Evolutionary conservation across 1,140 invertebrate species (phyloP).

Genomic region (Manduca sexta): DNA sequence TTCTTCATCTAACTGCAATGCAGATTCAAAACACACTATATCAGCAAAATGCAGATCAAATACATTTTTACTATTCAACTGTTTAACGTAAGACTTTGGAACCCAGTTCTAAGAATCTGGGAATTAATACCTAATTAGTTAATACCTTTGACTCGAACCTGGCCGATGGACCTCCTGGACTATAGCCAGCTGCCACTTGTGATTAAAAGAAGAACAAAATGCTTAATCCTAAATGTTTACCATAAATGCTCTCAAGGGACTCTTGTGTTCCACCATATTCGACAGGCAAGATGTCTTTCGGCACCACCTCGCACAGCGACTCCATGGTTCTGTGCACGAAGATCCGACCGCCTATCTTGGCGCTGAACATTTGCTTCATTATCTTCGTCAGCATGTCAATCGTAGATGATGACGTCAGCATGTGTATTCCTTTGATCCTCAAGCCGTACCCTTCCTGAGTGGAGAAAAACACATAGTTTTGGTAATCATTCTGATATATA

Average conservation of each 20-base stretch:
- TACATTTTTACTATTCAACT: too few species aligned
- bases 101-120: too few species aligned
- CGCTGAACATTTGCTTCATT: constrained; percentile 20
- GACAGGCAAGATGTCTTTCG: constrained; percentile 28
- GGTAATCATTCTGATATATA: neutral
- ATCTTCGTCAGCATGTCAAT: constrained; percentile 13
- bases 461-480: neutral
- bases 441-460: constrained; percentile 19
- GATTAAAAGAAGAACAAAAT: too few species aligned
- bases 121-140: too few species aligned
- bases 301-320: constrained; percentile 17
- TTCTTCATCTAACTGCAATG: too few species aligned
- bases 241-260: constrained; percentile 24
- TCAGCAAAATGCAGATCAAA: too few species aligned
- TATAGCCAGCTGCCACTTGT: too few species aligned
- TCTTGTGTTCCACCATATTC: constrained; percentile 39
- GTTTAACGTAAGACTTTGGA: too few species aligned
- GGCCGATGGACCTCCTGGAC: too few species aligned
- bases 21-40: too few species aligned
- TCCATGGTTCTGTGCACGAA: constrained; percentile 24
- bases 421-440: constrained; percentile 19
- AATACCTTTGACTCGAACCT: too few species aligned
- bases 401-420: constrained; percentile 21
- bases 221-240: too few species aligned
- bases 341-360: constrained; percentile 25